Evolutionary conservation across 1,140 invertebrate species (phyloP), one percentile per base, ranked within the genome.

Genomic region (Periplaneta americana): DNA sequence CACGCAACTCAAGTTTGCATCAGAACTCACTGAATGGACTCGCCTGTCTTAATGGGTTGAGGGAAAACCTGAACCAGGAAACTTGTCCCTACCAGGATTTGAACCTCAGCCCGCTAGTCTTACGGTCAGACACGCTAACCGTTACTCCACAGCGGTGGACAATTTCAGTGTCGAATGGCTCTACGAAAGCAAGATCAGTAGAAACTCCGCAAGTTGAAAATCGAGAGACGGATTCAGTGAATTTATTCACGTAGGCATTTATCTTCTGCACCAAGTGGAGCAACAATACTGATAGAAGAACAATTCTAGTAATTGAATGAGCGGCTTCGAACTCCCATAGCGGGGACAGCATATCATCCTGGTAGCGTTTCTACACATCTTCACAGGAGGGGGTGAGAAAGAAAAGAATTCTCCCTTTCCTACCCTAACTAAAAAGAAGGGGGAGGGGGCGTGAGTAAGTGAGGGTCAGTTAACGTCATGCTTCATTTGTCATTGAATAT

Each of bases 391-490:
- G 48, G 48, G 48, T 66, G 48, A 66, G 48, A 66, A 66, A 66
- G 48, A 66, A 66, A 28, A 5, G 48, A 66, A 66, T 66, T 66
- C 28, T 28, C 48, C 48, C 48, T 66, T n/a, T 66, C 48, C n/a
- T 8, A 66, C 5, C 22, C 48, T n/a, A n/a, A n/a, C n/a, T 15
- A 37, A 37, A 66, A 66, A 4, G 37, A 39, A 15, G 15, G 39
- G n/a, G 39, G 17, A 66, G 22, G 22, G 48, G 48, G 48, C 75
- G 33, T 78, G 77, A 48, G 77, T 48, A 48, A 74, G 79, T 74
- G 79, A 80, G 79, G 79, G 79, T 80, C 79, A 80, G 79, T 80
- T 80, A 80, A 74, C 79, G 79, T 80, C 79, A 80, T 74, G 79
- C 39, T 80, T 80, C 79, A 80, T 80, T 80, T 80, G 37, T 80